Percentiles rank a stretch among this genome's conserved stretches.
phyloP scores from a whole-genome alignment of 2,888 invertebrate species.

The Drosophila diplacantha region DNA sequence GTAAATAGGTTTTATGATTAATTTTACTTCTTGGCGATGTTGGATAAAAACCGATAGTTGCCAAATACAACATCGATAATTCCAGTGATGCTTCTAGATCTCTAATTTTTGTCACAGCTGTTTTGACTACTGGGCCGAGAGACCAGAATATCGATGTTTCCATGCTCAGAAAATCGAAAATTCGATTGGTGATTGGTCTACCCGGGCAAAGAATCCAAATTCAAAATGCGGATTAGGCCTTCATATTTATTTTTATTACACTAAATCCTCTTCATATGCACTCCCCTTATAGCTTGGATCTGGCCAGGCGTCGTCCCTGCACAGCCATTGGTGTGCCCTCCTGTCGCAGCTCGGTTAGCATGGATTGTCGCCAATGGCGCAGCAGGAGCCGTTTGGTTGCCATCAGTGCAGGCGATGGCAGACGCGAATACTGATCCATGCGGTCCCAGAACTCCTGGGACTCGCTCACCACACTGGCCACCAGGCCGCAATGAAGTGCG shows the following conservation, averaged over 20 bases:
- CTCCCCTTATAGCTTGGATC: conserved; percentile 12
- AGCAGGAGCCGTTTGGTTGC: conserved; percentile 85
- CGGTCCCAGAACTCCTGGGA: conserved; percentile 82
- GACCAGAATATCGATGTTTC: too few species aligned
- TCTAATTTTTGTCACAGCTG: too few species aligned
- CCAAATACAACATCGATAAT: too few species aligned
- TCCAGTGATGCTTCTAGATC: too few species aligned
- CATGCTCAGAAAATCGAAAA: not conserved
- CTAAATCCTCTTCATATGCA: too few species aligned
- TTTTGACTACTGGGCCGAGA: too few species aligned
- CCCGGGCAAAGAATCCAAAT: not conserved
- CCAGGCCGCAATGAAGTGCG: conserved; percentile 87
- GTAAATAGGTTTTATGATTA: too few species aligned
- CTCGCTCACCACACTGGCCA: conserved; percentile 84
- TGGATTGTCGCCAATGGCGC: conserved; percentile 80
- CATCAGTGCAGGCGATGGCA: conserved; percentile 81
- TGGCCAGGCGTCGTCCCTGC: conserved; percentile 13
- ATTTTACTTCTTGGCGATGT: too few species aligned
- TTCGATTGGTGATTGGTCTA: too few species aligned
- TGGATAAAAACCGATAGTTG: too few species aligned
- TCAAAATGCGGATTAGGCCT: not conserved
- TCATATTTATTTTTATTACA: not conserved
- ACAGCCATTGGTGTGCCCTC: conserved; percentile 84
- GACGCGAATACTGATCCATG: conserved; percentile 79
- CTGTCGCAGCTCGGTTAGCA: conserved; percentile 82